Base-by-base conservation (phyloP, 2,888 invertebrate genomes). In the Neocrepidodera transversa region DNA sequence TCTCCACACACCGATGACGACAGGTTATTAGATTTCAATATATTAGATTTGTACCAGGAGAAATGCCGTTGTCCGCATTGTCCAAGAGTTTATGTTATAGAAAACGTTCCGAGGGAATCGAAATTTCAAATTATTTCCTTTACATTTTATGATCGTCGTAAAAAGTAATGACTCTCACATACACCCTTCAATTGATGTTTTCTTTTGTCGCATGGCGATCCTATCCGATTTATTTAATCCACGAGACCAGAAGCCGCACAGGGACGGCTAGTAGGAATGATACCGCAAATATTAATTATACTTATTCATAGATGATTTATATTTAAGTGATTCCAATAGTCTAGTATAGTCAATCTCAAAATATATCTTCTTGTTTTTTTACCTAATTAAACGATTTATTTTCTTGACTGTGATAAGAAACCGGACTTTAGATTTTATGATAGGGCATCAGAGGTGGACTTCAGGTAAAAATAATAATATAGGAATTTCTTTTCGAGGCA, bases 61-160 rank as follows among this genome's bases (percentile, higher is more conserved):
- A 53, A 52, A 48, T 53, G 42, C 53, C 52, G 30, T 52, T 52
- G 52, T 42, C 30, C 17, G 11, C 58, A 69, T 69, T 69, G 69
- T 71, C 69, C 69, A 62, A 53, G 63, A 65, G 64, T 65, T 67
- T n/a, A n/a, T 58, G 65, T 65, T 52, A 55, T 50, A 64, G 55
- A 52, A 64, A 67, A 56, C 56, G 61, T 58, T 64, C n/a, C 58
- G 54, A 54, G 62, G 58, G 67, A 67, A 58, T 53, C 48, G 66
- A 65, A 65, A 63, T 68, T 52, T 59, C 54, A 63, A 70, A 71
- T 71, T 71, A 71, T 71, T 70, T 68, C 65, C 71, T 69, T 70
- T 70, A 68, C 71, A 70, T 68, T 71, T 71, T 71, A 71, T 68
- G 64, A 69, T 61, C 50, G 71, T 71, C 70, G 68, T 71, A 71